phyloP scores from a whole-genome alignment of 2,113 vertebrate genomes.

The Centropristis striata region DNA sequence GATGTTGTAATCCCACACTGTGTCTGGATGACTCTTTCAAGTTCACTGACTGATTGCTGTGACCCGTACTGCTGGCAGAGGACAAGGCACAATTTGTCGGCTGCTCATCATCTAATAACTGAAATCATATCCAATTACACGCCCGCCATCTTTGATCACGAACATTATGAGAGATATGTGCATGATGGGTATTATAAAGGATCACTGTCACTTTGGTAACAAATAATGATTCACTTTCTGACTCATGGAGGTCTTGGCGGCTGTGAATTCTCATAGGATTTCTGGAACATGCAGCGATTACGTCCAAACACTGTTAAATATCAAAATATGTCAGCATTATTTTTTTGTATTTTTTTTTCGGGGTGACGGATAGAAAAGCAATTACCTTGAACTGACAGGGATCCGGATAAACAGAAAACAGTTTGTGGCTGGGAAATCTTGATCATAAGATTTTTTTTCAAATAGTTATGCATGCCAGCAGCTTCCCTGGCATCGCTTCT shows the following conservation, averaged over 20 bases:
- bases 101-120: constrained; percentile 74
- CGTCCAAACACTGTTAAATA: constrained; percentile 25
- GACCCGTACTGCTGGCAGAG: constrained; percentile 66
- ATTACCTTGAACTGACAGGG: constrained; percentile 23
- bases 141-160: constrained; percentile 69
- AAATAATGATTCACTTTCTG: constrained; percentile 67
- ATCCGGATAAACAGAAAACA: constrained; percentile 10
- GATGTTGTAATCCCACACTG: constrained; percentile 37
- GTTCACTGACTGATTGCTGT: constrained; percentile 62
- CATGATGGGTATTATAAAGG: constrained; percentile 61
- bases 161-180: constrained; percentile 60
- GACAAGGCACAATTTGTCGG: constrained; percentile 77
- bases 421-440: not conserved
- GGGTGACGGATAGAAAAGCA: constrained; percentile 5
- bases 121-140: constrained; percentile 80
- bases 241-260: constrained; percentile 61
- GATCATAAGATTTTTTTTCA: no score
- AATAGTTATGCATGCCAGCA: constrained; percentile 14
- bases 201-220: constrained; percentile 62
- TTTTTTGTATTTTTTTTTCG: not conserved
- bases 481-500: constrained; percentile 43
- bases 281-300: constrained; percentile 19
- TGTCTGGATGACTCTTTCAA: constrained; percentile 52
- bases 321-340: constrained; percentile 22
- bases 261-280: not conserved